Conservation (phyloP, 1,140 invertebrate genomes). For the Aphidius gifuensis region DNA sequence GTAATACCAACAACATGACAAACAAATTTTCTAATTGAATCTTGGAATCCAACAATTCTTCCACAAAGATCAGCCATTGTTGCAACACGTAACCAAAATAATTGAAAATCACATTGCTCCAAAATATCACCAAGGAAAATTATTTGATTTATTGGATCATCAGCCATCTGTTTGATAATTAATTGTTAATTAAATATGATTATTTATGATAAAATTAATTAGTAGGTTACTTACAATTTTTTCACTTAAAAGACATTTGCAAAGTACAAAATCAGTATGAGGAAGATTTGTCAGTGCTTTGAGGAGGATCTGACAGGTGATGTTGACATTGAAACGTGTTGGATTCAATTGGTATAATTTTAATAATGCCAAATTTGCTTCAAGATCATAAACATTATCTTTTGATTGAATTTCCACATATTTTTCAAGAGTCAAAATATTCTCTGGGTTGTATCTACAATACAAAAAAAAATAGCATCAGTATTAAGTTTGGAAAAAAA, state of each 20-base stretch:
- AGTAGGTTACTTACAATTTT: conserved; percentile 65
- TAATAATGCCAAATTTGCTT: conserved; percentile 90
- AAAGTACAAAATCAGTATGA: conserved; percentile 94
- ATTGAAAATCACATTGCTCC: conserved; percentile 89
- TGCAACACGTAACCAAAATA: conserved; percentile 81
- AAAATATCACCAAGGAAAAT: conserved; percentile 86
- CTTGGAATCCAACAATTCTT: conserved; percentile 86
- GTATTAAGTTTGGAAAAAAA: not conserved
- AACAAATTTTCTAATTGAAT: conserved; percentile 95
- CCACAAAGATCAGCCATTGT: conserved; percentile 70
- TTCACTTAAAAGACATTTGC: conserved; percentile 89
- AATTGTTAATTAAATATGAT: not conserved
- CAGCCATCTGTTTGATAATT: conserved; percentile 63
- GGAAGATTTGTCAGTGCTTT: conserved; percentile 96
- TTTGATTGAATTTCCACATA: conserved; percentile 91
- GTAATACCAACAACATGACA: conserved; percentile 96
- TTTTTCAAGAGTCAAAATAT: conserved; percentile 81
- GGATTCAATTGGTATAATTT: conserved; percentile 94
- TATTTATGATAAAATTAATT: conserved; percentile 9
- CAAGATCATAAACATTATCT: conserved; percentile 93
- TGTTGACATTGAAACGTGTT: conserved; percentile 77
- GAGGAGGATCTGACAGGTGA: conserved; percentile 82
- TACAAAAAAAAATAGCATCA: conserved; percentile 15
- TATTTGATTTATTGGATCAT: conserved; percentile 80
- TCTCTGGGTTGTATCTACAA: conserved; percentile 90